Base-by-base conservation (phyloP, 2,888 invertebrate species). In the Lasioglossum marginatum region DNA sequence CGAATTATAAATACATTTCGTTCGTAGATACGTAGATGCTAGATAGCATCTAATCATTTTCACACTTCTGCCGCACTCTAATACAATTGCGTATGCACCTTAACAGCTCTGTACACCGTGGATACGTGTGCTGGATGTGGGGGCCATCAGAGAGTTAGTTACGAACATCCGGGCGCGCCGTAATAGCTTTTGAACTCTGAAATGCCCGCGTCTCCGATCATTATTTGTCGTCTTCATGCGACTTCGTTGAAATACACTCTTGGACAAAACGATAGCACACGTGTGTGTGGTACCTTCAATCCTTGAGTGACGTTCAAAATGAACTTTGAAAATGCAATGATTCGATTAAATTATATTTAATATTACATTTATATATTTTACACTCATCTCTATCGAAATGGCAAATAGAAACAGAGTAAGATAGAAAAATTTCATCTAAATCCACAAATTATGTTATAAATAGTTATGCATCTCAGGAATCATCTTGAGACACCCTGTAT, bases 111-210 rank as follows among this genome's bases (percentile, higher is more conserved):
- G 48, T 77, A 31, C 68, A 78, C 63, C 37, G 31, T 57, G 68
- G 19, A 72, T 79, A 43, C 31, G 77, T 77, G 83, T 81, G 70
- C 66, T 79, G 66, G 66, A 78, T 78, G 80, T 68, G 40, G 78
- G 85, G 79, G 63, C 79, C 81, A 78, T 91, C 88, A 90, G 70
- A 82, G 88, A 85, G 88, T 88, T 91, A 91, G 91, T 91, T 91
- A 84, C 90, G 79, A 89, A 87, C 90, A 91, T 91, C 91, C 91
- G 91, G 91, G 68, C 86, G 68, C 86, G n/a, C 79, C 52, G 81
- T 88, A 91, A 91, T 91, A 83, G 88, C 82, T 83, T 90, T 89
- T 87, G 77, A 88, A 83, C 87, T 87, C 84, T 88, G 72, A 91
- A 87, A 83, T 81, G 76, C 63, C 74, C 82, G 71, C 83, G 74